Evolutionary conservation across 1,140 invertebrate species (phyloP), one percentile per base, ranked within the genome.

Genomic region (Halotydeus destructor): DNA sequence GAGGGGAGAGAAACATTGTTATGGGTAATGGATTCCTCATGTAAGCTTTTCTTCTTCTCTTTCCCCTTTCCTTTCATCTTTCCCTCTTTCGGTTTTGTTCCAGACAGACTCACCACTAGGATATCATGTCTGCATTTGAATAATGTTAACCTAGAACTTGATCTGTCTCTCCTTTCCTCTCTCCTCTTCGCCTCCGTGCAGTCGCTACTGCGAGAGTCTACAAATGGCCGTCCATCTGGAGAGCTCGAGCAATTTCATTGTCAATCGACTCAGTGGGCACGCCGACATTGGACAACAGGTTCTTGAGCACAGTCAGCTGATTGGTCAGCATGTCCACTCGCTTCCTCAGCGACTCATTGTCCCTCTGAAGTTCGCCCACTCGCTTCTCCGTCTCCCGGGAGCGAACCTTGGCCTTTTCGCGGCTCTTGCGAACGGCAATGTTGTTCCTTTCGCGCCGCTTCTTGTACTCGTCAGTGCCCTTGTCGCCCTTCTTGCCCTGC

Each of bases 361-460:
- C 88, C 48, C 83, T 76, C 5, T 79, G 65, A 39, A 96, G 65
- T 27, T 82, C 68, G 56, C 91, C 85, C 21, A 96, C 85, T 58
- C 88, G 80, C 56, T 85, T 76, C 60, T 94, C 86, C 0, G 89
- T 91, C 55, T 93, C 84, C 35, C 79, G 63, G 27, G 84, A 84
- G 32, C 85, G 74, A 18, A 85, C 74, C 64, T 94, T 96, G 23
- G 88, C 86, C 66, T 97, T 96, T 61, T 94, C 88, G 33, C 91
- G 70, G 40, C 80, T 86, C 60, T 96, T 96, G 35, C 89, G 64
- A 28, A 97, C 91, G 1, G 89, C 89, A 50, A 96, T 88, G 61
- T 97, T 97, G 62, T 97, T 97, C 34, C 88, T 68, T 54, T 93
- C 85, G 6, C 89, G 67, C 38, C 89, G 65, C 41, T 85, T 64